A percentile compares a stretch with the other conserved stretches of the same genome.
phyloP scores from a whole-genome alignment of 2,888 invertebrate species.

The Acanthococcus lagerstroemiae region DNA sequence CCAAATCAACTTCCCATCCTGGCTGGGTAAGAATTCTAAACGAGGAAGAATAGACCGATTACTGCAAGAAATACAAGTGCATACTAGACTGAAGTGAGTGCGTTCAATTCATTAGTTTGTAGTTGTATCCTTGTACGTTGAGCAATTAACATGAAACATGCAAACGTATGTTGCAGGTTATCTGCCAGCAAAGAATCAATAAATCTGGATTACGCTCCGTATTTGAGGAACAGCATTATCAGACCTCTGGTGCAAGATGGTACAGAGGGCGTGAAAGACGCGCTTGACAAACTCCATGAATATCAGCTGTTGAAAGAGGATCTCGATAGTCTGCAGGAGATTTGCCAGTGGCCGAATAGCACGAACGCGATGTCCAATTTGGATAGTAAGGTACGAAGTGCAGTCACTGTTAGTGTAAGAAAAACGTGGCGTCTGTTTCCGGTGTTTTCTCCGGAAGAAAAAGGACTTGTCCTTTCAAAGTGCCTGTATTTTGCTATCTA shows the following conservation, averaged over 20 bases:
- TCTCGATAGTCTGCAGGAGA: constrained; percentile 74
- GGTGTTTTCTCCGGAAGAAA: too few relatives aligned
- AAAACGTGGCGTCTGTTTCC: too few relatives aligned
- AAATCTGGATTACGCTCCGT: constrained; percentile 77
- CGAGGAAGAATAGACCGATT: constrained; percentile 69
- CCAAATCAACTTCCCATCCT: constrained; percentile 82
- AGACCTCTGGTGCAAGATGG: constrained; percentile 63
- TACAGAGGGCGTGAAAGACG: constrained; percentile 57
- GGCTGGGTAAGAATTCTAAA: constrained; percentile 93
- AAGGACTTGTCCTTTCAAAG: too few relatives aligned
- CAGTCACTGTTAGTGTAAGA: not conserved
- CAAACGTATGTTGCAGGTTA: constrained; percentile 47
- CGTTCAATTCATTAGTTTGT: not conserved
- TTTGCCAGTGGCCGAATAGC: constrained; percentile 72
- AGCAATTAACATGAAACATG: not conserved
- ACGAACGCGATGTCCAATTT: constrained; percentile 66
- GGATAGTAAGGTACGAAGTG: constrained; percentile 56
- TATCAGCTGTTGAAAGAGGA: constrained; percentile 87
- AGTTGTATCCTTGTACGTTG: not conserved
- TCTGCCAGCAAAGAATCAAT: constrained; percentile 72
- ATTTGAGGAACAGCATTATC: constrained; percentile 63
- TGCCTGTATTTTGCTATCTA: too few relatives aligned
- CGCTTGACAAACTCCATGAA: constrained; percentile 63
- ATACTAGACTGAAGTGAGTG: constrained; percentile 64
- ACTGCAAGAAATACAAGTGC: constrained; percentile 73